Percentiles rank a stretch among this genome's conserved stretches.
phyloP scores from a whole-genome alignment of 1,140 invertebrate species.

The Lasaia peninsularis region DNA sequence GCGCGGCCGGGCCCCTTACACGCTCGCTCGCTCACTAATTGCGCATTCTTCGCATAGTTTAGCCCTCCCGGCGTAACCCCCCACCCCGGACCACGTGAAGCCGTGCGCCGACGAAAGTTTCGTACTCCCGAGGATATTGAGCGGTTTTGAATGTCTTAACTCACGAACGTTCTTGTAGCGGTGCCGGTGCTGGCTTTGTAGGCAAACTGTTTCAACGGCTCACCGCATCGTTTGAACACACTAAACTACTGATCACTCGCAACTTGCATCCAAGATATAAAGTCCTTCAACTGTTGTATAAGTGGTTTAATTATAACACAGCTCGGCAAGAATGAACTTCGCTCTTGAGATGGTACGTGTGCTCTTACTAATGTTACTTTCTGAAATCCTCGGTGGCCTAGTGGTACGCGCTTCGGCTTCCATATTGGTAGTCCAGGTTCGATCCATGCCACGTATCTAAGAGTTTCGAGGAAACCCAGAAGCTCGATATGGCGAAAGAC shows the following conservation, averaged over 20 bases:
- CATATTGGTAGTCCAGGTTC: too few relatives aligned
- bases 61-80: constrained; percentile 78
- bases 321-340: too few relatives aligned
- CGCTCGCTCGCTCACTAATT: constrained; percentile 88
- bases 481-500: too few relatives aligned
- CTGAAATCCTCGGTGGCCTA: too few relatives aligned
- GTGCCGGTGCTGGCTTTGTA: constrained; percentile 52
- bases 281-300: neutral
- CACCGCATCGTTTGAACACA: constrained; percentile 35
- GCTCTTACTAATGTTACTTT: too few relatives aligned
- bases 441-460: too few relatives aligned
- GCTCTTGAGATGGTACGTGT: too few relatives aligned
- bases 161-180: constrained; percentile 64
- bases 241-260: constrained; percentile 38
- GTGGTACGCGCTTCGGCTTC: too few relatives aligned
- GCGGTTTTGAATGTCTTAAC: constrained; percentile 78
- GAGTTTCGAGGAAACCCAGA: too few relatives aligned
- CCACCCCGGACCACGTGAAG: constrained; percentile 68
- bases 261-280: constrained; percentile 14
- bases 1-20: constrained; percentile 71
- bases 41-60: constrained; percentile 94
- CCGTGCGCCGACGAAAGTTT: constrained; percentile 73
- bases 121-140: constrained; percentile 74
- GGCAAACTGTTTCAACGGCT: constrained; percentile 58
- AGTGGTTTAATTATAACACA: neutral